Evolutionary conservation across 2,113 vertebrate species (phyloP).

Genomic region (Thamnophis sirtalis): DNA sequence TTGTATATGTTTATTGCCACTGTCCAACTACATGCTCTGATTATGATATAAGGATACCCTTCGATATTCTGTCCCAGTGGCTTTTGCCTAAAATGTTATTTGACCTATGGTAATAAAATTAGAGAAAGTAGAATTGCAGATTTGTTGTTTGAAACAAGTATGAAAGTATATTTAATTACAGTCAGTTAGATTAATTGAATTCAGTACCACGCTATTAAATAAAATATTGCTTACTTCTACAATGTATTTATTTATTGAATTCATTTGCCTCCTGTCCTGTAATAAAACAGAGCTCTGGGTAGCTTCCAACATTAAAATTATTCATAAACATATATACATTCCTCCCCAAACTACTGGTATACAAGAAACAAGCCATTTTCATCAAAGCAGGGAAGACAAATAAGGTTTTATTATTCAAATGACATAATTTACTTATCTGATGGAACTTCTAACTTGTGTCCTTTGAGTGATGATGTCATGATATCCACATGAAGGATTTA

Average conservation of each 20-base stretch:
- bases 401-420: background rate
- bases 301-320: conserved; percentile 3
- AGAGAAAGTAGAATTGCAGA: conserved; percentile 20
- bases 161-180: background rate
- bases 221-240: background rate
- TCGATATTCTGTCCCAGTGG: conserved; percentile 18
- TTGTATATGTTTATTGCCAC: background rate
- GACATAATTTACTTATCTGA: background rate
- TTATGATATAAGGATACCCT: conserved; percentile 9
- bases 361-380: conserved; percentile 44
- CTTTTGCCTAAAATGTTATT: conserved; percentile 20
- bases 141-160: conserved; percentile 12
- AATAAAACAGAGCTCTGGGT: background rate
- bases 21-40: background rate
- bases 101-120: conserved; percentile 26
- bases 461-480: background rate
- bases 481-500: background rate
- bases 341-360: conserved; percentile 25
- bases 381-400: conserved; percentile 32
- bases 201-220: background rate
- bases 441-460: background rate
- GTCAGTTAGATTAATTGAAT: background rate
- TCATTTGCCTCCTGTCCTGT: background rate
- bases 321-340: conserved; percentile 1
- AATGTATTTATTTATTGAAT: background rate